These are phyloP conservation scores for Cladopsammia gracilis DNA, from an alignment of 64 coral and sea anemone species.

Conservation along the genomic window DNA sequence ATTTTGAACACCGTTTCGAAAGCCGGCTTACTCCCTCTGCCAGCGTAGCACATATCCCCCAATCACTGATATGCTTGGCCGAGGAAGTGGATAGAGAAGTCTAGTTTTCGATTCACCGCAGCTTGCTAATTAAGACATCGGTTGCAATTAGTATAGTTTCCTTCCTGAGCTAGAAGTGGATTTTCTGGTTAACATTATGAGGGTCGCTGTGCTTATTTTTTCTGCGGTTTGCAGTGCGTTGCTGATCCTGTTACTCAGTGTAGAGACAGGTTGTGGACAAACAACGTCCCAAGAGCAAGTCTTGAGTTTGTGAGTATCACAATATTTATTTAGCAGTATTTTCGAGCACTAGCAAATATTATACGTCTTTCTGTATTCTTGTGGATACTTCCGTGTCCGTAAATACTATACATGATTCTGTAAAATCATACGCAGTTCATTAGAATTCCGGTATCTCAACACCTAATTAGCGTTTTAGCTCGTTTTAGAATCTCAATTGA, in stretches of 20 bases:
- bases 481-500: too few species aligned
- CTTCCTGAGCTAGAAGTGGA: background rate
- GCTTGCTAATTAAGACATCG: too few species aligned
- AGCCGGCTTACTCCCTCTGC: background rate
- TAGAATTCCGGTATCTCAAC: too few species aligned
- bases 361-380: too few species aligned
- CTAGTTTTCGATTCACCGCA: too few species aligned
- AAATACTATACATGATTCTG: too few species aligned
- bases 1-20: background rate
- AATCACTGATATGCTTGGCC: too few species aligned
- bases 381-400: too few species aligned
- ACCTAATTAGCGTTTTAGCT: too few species aligned
- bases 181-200: background rate
- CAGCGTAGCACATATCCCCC: too few species aligned
- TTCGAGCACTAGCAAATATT: background rate
- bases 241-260: background rate
- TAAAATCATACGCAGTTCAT: too few species aligned
- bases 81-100: too few species aligned
- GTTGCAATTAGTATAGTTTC: background rate
- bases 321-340: background rate
- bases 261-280: background rate
- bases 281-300: background rate
- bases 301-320: slow-evolving; percentile 8
- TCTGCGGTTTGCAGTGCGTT: background rate
- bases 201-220: background rate